Conservation (phyloP, 2,888 invertebrate species). For the Tridacna crocea region DNA sequence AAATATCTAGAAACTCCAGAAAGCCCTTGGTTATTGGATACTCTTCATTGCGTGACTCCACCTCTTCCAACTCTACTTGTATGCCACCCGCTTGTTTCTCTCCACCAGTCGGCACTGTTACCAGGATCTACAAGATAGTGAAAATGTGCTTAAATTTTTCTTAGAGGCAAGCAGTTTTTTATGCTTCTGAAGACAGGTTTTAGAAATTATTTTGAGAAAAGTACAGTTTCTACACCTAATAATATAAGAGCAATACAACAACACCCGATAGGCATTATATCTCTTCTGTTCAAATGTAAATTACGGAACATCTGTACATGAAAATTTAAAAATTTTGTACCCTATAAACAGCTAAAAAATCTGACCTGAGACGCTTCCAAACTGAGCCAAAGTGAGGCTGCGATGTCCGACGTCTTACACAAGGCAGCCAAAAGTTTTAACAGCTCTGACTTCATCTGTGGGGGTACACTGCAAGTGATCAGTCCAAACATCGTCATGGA, state of each 20-base stretch:
- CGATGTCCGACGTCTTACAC: conserved; percentile 91
- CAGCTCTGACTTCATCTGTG: conserved; percentile 93
- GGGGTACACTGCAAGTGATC: conserved; percentile 93
- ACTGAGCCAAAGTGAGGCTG: conserved; percentile 93
- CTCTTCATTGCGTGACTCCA: conserved; percentile 95
- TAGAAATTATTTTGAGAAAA: no score
- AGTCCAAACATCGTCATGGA: conserved; percentile 92
- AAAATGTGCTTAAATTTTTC: neutral
- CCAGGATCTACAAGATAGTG: conserved; percentile 78
- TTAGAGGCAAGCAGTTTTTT: no score
- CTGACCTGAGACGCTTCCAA: conserved; percentile 83
- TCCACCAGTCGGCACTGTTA: conserved; percentile 65
- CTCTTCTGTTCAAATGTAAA: no score
- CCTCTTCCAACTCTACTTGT: conserved; percentile 94
- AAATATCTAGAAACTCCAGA: conserved; percentile 89
- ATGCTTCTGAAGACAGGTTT: no score
- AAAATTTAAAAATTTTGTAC: no score
- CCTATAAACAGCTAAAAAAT: neutral
- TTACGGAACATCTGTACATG: no score
- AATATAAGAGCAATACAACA: no score
- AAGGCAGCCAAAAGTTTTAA: conserved; percentile 92
- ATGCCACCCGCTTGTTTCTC: conserved; percentile 71
- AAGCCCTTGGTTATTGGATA: conserved; percentile 95
- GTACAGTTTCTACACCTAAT: no score
- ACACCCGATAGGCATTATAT: no score